Evolutionary conservation across 2,888 invertebrate genomes (phyloP), one percentile per base, ranked within the genome.

Genomic region (Campoletis raptor): DNA sequence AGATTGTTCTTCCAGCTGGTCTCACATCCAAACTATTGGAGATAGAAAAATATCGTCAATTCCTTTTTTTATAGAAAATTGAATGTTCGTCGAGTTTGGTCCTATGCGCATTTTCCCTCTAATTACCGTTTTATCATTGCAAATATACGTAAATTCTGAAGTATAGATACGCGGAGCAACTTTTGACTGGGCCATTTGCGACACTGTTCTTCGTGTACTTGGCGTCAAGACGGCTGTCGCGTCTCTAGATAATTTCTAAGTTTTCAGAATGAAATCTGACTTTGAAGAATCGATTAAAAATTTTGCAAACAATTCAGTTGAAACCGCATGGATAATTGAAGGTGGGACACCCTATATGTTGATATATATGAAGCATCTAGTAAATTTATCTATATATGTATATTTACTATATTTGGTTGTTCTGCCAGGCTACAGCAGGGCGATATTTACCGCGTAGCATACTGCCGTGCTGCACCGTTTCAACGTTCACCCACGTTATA

Each of bases 391-490:
- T 61, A 30, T 61, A 61, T 61, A 61, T 61, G 61, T 61, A 61
- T 61, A 30, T 30, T 61, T 61, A 61, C 6, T 30, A 15, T 61
- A 61, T 61, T 61, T 61, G 61, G 61, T 61, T 30, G 30, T 24
- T 61, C 15, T 30, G 61, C 61, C 15, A 61, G 61, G 61, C 30
- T 61, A 77, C 52, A 40, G 36, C 24, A 21, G 40, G 48, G 36
- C 40, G 66, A 48, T 74, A 42, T 54, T 42, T 79, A 69, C 15
- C 82, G 48, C 37, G 30, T 52, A 24, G 66, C 57, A 40, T 69
- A 76, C 45, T 21, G 42, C 24, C 37, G n/a, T 57, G n/a, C 37
- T 57, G n/a, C 37, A 54, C 74, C 78, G 83, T 70, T 70, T 77
- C 74, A 61, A 61, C 61, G 61, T 61, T 61, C 61, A 61, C 30